Base-by-base conservation (phyloP, 2,888 invertebrate genomes). In the Lypha dubia region DNA sequence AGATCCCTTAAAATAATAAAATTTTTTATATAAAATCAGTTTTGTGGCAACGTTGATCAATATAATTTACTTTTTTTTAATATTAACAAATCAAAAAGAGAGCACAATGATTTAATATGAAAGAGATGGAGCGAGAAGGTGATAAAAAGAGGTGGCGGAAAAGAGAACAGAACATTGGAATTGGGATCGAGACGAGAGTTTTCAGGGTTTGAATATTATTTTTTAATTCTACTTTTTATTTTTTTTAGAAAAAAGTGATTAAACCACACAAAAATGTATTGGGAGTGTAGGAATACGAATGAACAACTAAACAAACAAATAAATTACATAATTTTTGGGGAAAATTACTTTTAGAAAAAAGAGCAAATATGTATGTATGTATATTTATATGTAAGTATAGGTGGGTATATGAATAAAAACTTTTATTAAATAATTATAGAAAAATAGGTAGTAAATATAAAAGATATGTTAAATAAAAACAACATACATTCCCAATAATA, bases 271-370 rank as follows among this genome's bases (percentile, higher is more conserved):
- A 67, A 67, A 58, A 58, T 67, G 5, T 41, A 17, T 44, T 13
- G 32, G 15, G 13, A 62, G 46, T 60, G 44, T 41, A 62, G 38
- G 17, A 46, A 68, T 41, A 58, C 28, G 49, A 49, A 62, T 46
- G 17, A 58, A 71, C 58, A 76, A 67, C 75, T 53, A n/a, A 83
- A 74, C 71, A 82, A 77, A 63, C 70, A 79, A 60, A 70, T 68
- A 11, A 76, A 84, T 84, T 84, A 84, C 79, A 84, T 84, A 84
- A 84, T 84, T 76, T n/a, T 65, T 46, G 32, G 35, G 60, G 35
- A 60, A 76, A 60, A 65, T n/a, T 35, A 41, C 63, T 63, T n/a
- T 63, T 74, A 51, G 74, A 79, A 77, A 20, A 53, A 32, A 60
- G 32, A 71, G 20, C 38, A 71, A 65, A 44, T n/a, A 44, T 20